Evolutionary conservation across 2,797 vertebrate species (phyloP), one percentile per base, ranked within the genome.

Genomic region (Thaleichthys pacificus): DNA sequence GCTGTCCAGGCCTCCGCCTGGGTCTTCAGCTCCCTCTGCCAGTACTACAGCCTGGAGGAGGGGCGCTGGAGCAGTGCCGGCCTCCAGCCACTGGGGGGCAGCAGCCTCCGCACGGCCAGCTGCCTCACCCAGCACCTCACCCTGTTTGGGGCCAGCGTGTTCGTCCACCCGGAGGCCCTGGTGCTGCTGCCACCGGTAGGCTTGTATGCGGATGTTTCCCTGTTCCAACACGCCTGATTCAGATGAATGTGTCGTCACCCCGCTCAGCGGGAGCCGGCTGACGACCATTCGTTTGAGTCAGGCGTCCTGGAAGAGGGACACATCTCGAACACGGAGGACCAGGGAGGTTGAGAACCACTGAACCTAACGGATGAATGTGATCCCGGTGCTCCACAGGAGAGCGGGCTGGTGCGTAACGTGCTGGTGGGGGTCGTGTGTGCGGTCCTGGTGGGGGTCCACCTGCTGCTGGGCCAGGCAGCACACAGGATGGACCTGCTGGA

Each of bases 111-210:
- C n/a, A 68, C 82, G 11, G 93, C 88, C 0, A 91, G 83, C 72
- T 95, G 94, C 67, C 92, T 92, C 66, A 91, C 92, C n/a, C 86
- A 78, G 68, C 94, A 95, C 71, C 94, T 95, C 79, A 94, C 93
- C 32, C 72, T 94, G 80, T 95, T 95, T 28, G 94, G 94, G 68
- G 94, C 94, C 85, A 94, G 92, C 78, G 71, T 95, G 79, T 95
- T 95, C 62, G 77, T 94, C n/a, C 92, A 94, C 32, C 93, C 93
- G 0, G 90, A 91, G 15, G 91, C 91, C 0, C 83, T 95, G 19
- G 58, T 93, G 28, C 85, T 95, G 63, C 76, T 95, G 38, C 89
- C 93, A 2, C 94, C 94, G 15, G 94, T 92, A 73, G 35, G 87
- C 72, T 35, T 9, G 24, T 24, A 1, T 35, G 2, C 1, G 8